A percentile compares a stretch with the other conserved stretches of the same genome.
Conservation (phyloP, 2,113 vertebrate species). For the Laticauda laticaudata region DNA sequence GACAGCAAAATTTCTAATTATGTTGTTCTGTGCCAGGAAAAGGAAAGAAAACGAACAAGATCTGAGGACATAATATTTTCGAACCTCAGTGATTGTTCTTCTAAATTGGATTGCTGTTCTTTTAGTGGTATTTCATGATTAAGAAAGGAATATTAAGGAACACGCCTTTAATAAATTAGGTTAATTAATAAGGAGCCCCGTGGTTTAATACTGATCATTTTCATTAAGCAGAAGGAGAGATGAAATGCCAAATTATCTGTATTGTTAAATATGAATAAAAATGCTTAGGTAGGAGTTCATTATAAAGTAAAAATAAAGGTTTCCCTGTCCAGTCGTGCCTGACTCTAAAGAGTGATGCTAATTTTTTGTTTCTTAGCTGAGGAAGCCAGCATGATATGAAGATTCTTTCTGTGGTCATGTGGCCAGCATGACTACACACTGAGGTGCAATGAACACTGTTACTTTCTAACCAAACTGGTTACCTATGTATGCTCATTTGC, state of each 20-base stretch:
- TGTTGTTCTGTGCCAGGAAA: background rate
- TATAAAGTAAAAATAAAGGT: background rate
- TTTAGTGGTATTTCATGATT: background rate
- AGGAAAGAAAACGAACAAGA: background rate
- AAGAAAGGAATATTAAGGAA: background rate
- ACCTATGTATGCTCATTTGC: background rate
- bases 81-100: background rate
- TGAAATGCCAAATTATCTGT: background rate
- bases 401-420: background rate
- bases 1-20: background rate
- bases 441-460: background rate
- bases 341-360: background rate
- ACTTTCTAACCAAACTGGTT: background rate
- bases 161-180: background rate
- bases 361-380: background rate
- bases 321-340: too few species aligned
- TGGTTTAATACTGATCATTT: background rate
- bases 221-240: background rate
- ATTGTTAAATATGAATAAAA: background rate
- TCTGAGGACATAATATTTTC: background rate
- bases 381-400: background rate
- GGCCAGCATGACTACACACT: background rate
- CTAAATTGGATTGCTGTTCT: background rate
- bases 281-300: background rate
- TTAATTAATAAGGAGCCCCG: background rate